A percentile compares a stretch with the other conserved stretches of the same genome.
phyloP scores from a whole-genome alignment of 1,140 invertebrate species.

The Drosophila tristis region DNA sequence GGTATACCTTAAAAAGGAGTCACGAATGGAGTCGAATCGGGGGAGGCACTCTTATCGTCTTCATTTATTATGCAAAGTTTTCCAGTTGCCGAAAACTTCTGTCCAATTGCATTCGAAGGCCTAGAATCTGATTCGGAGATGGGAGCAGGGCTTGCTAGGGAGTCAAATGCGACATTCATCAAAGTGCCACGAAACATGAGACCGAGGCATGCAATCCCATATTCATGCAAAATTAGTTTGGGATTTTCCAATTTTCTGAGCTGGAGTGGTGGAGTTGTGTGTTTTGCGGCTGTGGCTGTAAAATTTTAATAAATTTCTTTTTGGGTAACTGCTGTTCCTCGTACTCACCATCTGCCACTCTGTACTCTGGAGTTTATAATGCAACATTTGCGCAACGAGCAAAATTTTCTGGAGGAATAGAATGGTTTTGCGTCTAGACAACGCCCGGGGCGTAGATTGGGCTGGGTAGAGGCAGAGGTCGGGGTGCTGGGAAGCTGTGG shows the following conservation, averaged over 20 bases:
- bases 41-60: slow-evolving; percentile 54
- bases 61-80: slow-evolving; percentile 75
- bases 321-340: slow-evolving; percentile 25
- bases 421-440: slow-evolving; percentile 49
- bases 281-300: slow-evolving; percentile 14
- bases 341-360: slow-evolving; percentile 20
- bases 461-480: neutral
- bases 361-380: slow-evolving; percentile 33
- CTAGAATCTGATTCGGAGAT: slow-evolving; percentile 9
- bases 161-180: slow-evolving; percentile 74
- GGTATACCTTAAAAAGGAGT: slow-evolving; percentile 53
- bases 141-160: slow-evolving; percentile 3
- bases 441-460: too few relatives aligned
- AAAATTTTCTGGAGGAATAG: slow-evolving; percentile 27
- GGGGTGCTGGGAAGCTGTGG: neutral
- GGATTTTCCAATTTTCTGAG: slow-evolving; percentile 10
- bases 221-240: neutral
- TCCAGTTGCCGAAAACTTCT: slow-evolving; percentile 47
- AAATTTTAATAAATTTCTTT: slow-evolving; percentile 53
- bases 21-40: slow-evolving; percentile 47
- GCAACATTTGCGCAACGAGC: slow-evolving; percentile 46
- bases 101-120: slow-evolving; percentile 46
- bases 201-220: slow-evolving; percentile 45
- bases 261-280: slow-evolving; percentile 1
- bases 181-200: slow-evolving; percentile 75